Conservation (phyloP, 2,888 invertebrate genomes). For the Iselma pallidipennis region DNA sequence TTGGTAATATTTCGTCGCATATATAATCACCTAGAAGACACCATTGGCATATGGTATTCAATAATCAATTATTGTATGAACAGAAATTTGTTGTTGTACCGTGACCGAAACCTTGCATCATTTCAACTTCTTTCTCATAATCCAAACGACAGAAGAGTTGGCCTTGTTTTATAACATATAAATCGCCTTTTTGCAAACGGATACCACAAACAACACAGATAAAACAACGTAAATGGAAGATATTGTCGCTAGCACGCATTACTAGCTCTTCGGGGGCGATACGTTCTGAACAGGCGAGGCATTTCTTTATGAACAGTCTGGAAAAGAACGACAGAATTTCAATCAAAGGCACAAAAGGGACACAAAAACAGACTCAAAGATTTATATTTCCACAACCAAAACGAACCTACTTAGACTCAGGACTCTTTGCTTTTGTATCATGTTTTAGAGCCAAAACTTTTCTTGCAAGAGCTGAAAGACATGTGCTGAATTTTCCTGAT, state of each 20-base stretch:
- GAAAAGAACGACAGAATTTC: no score
- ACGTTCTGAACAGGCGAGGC: slow-evolving; percentile 72
- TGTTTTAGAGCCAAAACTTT: no score
- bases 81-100: slow-evolving; percentile 43
- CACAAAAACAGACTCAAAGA: no score
- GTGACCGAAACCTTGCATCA: slow-evolving; percentile 66
- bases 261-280: slow-evolving; percentile 78
- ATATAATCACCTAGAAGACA: slow-evolving; percentile 58
- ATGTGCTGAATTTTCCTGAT: no score
- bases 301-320: slow-evolving; percentile 75
- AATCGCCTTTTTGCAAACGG: slow-evolving; percentile 77
- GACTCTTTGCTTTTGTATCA: no score
- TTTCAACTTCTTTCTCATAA: slow-evolving; percentile 78
- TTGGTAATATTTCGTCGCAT: slow-evolving; percentile 63
- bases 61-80: background rate
- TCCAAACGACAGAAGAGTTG: slow-evolving; percentile 79
- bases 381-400: no score
- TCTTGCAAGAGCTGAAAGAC: no score
- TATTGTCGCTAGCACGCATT: slow-evolving; percentile 73
- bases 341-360: no score
- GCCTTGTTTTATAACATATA: slow-evolving; percentile 77
- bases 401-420: no score
- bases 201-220: slow-evolving; percentile 77
- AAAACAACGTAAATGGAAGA: slow-evolving; percentile 81
- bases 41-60: slow-evolving; percentile 4